These are phyloP conservation scores for Sphyrna mokarran DNA, from an alignment of 2,113 vertebrate genomes.

Conservation along the genomic window DNA sequence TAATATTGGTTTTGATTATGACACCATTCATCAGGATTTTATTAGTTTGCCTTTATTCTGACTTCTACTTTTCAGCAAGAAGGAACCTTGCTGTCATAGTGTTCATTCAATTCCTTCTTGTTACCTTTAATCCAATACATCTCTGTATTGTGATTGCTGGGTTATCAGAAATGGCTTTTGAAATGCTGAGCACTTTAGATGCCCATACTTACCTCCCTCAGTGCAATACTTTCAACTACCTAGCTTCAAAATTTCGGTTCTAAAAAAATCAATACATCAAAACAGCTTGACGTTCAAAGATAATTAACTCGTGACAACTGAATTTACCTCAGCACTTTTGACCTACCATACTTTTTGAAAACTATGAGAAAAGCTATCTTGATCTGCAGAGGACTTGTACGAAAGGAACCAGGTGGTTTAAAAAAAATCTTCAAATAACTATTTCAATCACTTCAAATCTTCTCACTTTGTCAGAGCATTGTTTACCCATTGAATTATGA, in stretches of 20 bases:
- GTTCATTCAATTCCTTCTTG: conserved; percentile 1
- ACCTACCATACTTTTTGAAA: background rate
- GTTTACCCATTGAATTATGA: background rate
- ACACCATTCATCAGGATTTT: background rate
- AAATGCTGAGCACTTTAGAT: background rate
- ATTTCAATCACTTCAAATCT: background rate
- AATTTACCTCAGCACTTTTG: background rate
- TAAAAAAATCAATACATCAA: conserved; percentile 34
- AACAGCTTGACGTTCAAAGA: conserved; percentile 21
- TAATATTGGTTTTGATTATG: background rate
- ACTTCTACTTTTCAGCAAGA: background rate
- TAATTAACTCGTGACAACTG: conserved; percentile 36
- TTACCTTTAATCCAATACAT: background rate
- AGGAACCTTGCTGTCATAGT: background rate
- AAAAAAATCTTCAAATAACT: background rate
- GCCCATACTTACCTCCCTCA: background rate
- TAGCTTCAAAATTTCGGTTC: background rate
- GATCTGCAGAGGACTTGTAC: background rate
- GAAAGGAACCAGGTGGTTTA: background rate
- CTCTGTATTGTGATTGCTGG: background rate
- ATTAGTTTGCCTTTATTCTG: background rate
- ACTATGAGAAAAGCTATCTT: background rate
- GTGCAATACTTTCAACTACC: conserved; percentile 6
- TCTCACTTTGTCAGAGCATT: background rate
- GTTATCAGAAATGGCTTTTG: conserved; percentile 14